A percentile compares a stretch with the other conserved stretches of the same genome.
Conservation (phyloP, 2,113 vertebrate genomes). For the Engraulis encrasicolus region DNA sequence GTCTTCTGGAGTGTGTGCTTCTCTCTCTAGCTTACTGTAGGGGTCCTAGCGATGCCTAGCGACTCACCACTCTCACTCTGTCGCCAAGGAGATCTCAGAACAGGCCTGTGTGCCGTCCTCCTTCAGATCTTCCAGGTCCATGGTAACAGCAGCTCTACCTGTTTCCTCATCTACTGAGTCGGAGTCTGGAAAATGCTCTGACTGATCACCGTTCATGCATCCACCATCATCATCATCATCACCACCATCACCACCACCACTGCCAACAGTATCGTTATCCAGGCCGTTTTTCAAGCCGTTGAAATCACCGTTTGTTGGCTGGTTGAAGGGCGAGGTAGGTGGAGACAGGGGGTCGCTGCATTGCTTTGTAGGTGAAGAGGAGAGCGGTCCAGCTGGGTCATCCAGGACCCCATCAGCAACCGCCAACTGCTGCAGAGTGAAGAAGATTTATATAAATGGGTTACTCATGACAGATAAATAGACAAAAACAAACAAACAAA, state of each 20-base stretch:
- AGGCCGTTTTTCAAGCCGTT: constrained; percentile 57
- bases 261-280: neutral
- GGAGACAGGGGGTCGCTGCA: neutral
- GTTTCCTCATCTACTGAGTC: neutral
- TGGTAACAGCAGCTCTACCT: constrained; percentile 51
- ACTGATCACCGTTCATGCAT: neutral
- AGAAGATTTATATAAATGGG: too few relatives aligned
- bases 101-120: constrained; percentile 30
- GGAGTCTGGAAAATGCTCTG: constrained; percentile 8
- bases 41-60: neutral
- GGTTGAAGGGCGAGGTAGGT: constrained; percentile 52
- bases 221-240: neutral
- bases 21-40: neutral
- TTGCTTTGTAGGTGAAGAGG: constrained; percentile 15
- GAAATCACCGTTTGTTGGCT: constrained; percentile 34
- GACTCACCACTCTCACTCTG: constrained; percentile 28
- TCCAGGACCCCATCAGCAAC: constrained; percentile 54
- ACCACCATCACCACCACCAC: neutral
- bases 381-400: constrained; percentile 39
- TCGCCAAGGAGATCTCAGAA: constrained; percentile 41
- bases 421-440: constrained; percentile 65
- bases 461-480: too few relatives aligned
- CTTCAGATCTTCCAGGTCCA: constrained; percentile 40
- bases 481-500: too few relatives aligned
- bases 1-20: neutral